Evolutionary conservation across 2,888 invertebrate genomes (phyloP), one percentile per base, ranked within the genome.

Genomic region (Julus scandinavius): DNA sequence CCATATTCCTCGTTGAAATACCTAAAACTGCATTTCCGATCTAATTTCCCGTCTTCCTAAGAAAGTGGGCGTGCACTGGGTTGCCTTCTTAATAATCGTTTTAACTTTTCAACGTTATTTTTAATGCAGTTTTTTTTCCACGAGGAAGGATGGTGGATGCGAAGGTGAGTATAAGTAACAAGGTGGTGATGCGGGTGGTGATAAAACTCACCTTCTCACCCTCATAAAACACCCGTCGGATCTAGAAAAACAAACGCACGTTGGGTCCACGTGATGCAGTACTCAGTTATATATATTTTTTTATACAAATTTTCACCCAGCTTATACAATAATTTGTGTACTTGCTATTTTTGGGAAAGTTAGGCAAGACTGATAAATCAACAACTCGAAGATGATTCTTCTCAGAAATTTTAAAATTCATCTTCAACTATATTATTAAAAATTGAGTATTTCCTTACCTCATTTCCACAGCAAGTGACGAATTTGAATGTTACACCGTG

Each of bases 21-120:
- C 80, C 80, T 38, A 80, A 80, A 80, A 80, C 80, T 80, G 80
- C 80, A 80, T 80, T 80, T 80, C 80, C 80, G 80, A 80, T 80
- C 80, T 80, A 80, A 80, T 80, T 80, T 80, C 80, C 80, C 80
- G 80, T 80, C 13, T 38, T 29, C 80, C 29, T 80, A 80, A 80
- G 80, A 80, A 20, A 80, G 80, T 80, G 80, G 80, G 80, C 80
- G 80, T 20, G 80, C 9, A 29, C 80, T 80, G 72, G 80, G 80
- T 13, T 4, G 80, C 80, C 38, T 80, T 80, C 80, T 80, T 80
- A 38, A 38, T 80, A 80, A 80, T 80, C 80, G 80, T 80, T 38
- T 80, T 80, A 80, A 80, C 80, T 80, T 80, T 80, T 80, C 13
- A 11, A 11, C 80, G 38, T 38, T 80, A 80, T 80, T 80, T 80